phyloP scores from a whole-genome alignment of 2,113 vertebrate species.

The Crotophaga sulcirostris region DNA sequence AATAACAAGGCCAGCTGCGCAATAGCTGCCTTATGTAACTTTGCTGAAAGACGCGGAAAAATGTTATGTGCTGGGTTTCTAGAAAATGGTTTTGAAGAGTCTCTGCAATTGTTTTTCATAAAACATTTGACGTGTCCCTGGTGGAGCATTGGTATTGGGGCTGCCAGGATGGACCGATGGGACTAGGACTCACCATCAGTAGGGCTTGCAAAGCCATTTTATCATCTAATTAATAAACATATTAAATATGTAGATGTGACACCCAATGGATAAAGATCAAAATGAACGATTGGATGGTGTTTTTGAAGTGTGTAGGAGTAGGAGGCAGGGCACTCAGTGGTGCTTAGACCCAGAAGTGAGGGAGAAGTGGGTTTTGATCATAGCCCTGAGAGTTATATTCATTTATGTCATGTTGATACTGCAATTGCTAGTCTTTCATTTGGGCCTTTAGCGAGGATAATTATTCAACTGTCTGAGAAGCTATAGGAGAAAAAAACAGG shows the following conservation, averaged over 20 bases:
- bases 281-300: background rate
- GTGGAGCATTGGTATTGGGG: background rate
- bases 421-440: background rate
- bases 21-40: background rate
- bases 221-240: background rate
- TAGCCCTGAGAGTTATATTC: background rate
- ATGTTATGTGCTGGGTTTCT: background rate
- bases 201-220: background rate
- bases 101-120: background rate
- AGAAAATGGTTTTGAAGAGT: background rate
- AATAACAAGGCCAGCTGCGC: background rate
- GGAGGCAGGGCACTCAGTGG: background rate
- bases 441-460: background rate
- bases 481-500: background rate
- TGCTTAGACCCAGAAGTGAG: background rate
- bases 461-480: constrained; percentile 15
- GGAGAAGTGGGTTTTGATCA: background rate
- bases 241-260: background rate
- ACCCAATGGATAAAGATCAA: background rate
- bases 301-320: background rate
- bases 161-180: background rate
- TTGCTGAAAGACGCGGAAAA: background rate
- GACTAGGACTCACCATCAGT: background rate
- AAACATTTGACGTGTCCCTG: background rate
- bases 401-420: background rate